Base-by-base conservation (phyloP, 2,113 vertebrate species). In the Leucopsar rothschildi region DNA sequence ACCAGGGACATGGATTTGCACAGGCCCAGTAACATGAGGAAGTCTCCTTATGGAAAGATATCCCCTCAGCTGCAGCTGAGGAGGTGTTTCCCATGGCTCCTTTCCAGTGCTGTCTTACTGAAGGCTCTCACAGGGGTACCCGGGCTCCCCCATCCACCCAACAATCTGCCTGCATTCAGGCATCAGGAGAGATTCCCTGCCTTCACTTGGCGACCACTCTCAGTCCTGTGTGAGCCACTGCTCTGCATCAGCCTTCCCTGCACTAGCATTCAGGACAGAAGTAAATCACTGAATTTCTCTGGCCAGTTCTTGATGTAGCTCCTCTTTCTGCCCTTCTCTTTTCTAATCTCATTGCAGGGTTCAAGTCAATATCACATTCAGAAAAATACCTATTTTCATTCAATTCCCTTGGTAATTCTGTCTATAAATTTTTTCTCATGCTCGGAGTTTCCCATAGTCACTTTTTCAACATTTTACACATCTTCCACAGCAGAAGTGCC, bases 111-210 rank as follows among this genome's bases (percentile, higher is more conserved):
- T 7, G 12, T 18, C 68, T 49, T 29, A 72, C 14, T 9, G 56
- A 47, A 27, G 40, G 29, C 40, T 82, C 63, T 33, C 49, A n/a
- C 42, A 6, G 10, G 23, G 37, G n/a, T 37, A 49, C 18, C 11
- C 37, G 44, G 86, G 37, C 28, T 86, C 23, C 7, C 40, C 11
- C 11, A 39, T 3, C 21, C 27, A 65, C 6, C 5, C 21, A 13
- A 27, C 40, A 80, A 24, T 7, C 7, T 2, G 0, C 16, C 22
- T 0, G 1, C 14, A 24, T 28, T 39, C 57, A 56, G 20, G n/a
- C n/a, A n/a, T n/a, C n/a, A n/a, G 10, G 31, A 55, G n/a, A 87
- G 15, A 35, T 20, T 64, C 45, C 78, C 42, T 3, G 0, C 23
- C 28, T 64, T 71, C 44, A 11, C 11, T 27, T 82, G 61, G 37